These are phyloP conservation scores for Cataglyphis albicans DNA, from an alignment of 2,888 invertebrate species.

Conservation along the genomic window DNA sequence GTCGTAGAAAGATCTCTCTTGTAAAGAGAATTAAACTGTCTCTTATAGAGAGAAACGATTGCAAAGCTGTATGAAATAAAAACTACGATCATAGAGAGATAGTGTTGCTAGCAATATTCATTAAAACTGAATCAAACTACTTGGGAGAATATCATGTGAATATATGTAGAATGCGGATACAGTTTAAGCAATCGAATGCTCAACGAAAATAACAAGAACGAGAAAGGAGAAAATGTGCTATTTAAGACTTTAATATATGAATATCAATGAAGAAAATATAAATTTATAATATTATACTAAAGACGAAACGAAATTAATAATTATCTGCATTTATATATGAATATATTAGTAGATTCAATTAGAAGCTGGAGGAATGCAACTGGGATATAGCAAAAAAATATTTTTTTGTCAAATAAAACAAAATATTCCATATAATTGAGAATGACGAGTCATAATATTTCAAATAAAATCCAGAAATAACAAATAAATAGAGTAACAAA, in stretches of 20 bases:
- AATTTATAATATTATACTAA: not conserved
- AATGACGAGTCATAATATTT: not conserved
- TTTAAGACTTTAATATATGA: not conserved
- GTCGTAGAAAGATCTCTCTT: not conserved
- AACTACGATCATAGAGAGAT: constrained; percentile 4
- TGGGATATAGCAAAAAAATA: not conserved
- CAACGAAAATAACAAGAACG: not conserved
- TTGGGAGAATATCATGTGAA: not conserved
- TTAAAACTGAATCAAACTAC: not conserved
- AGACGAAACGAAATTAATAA: not conserved
- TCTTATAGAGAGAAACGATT: not conserved
- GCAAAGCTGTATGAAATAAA: not conserved
- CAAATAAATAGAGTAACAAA: not conserved
- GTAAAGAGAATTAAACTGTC: not conserved
- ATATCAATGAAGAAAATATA: constrained; percentile 4
- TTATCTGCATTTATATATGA: not conserved
- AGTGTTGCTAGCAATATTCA: constrained; percentile 3
- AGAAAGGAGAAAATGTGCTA: not conserved
- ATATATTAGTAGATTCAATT: not conserved
- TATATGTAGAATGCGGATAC: not conserved
- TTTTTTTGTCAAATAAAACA: not conserved
- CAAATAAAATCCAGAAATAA: not conserved
- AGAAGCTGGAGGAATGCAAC: not conserved
- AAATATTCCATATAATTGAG: not conserved
- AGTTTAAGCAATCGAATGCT: constrained; percentile 8